phyloP scores from a whole-genome alignment of 2,113 vertebrate genomes.

The Corapipo altera region DNA sequence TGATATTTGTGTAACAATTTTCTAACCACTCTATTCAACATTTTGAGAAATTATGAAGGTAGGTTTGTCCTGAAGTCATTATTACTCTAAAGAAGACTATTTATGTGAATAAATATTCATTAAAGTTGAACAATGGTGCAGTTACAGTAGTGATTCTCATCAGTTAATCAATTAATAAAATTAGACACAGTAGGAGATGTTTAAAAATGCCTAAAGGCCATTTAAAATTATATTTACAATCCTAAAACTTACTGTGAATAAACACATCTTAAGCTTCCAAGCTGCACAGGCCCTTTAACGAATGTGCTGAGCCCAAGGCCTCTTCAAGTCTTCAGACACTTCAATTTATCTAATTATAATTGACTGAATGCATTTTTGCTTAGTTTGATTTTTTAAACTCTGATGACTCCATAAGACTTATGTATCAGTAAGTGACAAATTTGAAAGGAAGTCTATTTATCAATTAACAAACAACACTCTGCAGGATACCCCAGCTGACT shows the following conservation, averaged over 20 bases:
- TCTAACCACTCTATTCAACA: neutral
- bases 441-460: slow-evolving; percentile 25
- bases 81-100: neutral
- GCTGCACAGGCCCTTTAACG: neutral
- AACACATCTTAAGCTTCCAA: neutral
- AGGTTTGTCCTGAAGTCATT: neutral
- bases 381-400: neutral
- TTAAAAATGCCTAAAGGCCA: neutral
- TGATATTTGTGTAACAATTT: neutral
- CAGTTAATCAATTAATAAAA: neutral
- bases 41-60: neutral
- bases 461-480: neutral
- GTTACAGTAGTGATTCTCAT: neutral
- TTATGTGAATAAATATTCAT: neutral
- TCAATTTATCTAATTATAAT: neutral
- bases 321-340: neutral
- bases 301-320: neutral
- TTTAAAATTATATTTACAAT: neutral
- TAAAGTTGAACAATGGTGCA: neutral
- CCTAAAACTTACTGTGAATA: neutral
- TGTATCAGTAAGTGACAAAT: neutral
- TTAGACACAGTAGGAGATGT: neutral
- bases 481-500: neutral
- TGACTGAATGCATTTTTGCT: neutral
- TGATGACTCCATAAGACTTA: neutral